Evolutionary conservation across 2,113 vertebrate species (phyloP).

Genomic region (Oriolus oriolus): DNA sequence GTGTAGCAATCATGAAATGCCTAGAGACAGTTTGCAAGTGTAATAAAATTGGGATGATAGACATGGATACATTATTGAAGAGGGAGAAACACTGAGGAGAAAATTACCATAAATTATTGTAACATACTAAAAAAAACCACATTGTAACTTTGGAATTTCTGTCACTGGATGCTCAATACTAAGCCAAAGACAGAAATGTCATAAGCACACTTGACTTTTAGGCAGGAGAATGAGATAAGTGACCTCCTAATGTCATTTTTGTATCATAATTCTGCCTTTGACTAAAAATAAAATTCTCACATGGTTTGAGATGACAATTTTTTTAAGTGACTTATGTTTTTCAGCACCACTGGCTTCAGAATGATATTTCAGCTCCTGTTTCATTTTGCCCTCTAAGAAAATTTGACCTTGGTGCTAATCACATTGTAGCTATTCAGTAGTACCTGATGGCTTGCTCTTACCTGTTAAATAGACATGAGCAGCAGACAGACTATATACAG

Average conservation of each 20-base stretch:
- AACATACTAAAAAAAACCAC: not conserved
- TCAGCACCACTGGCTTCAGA: not conserved
- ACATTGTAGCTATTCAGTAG: not conserved
- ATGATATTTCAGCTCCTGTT: not conserved
- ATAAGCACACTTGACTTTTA: not conserved
- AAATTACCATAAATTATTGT: not conserved
- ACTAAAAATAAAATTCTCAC: conserved; percentile 24
- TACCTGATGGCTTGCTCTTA: not conserved
- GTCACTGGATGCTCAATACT: not conserved
- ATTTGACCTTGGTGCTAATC: conserved; percentile 4
- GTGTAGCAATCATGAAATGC: not conserved
- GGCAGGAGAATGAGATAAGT: not conserved
- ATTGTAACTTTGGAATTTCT: not conserved
- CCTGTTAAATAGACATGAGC: not conserved
- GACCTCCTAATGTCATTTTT: not conserved
- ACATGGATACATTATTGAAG: not conserved
- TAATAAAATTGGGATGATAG: not conserved
- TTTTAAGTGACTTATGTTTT: not conserved
- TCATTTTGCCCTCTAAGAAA: not conserved
- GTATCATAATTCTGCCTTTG: not conserved
- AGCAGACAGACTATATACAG: not conserved
- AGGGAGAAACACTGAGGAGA: not conserved
- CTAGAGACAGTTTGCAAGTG: not conserved
- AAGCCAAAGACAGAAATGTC: not conserved
- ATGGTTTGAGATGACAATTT: not conserved